Evolutionary conservation across 2,888 invertebrate species (phyloP).

Genomic region (Quadroppia sp.): DNA sequence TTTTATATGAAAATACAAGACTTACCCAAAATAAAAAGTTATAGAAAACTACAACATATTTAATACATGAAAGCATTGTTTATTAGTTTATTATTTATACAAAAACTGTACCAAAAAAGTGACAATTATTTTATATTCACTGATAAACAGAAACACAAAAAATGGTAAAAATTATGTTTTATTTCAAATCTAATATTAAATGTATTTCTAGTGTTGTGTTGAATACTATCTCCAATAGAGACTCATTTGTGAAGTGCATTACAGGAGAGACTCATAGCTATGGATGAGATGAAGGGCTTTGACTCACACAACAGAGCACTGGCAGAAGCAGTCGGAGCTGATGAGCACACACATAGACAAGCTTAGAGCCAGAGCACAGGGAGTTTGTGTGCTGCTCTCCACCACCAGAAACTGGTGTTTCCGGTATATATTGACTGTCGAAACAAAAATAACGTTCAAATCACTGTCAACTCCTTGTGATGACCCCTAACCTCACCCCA

Average conservation of each 20-base stretch:
- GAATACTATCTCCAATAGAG: not conserved
- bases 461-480: no score
- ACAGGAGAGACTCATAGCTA: not conserved
- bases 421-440: not conserved
- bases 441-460: no score
- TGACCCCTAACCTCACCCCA: no score
- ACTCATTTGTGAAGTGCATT: constrained; percentile 25
- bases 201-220: not conserved
- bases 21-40: constrained; percentile 72
- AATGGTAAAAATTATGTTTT: no score
- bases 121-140: not conserved
- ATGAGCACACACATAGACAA: not conserved
- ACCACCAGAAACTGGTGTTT: constrained; percentile 13
- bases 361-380: not conserved
- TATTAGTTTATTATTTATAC: not conserved
- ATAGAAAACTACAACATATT: constrained; percentile 62
- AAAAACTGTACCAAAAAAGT: not conserved
- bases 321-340: no score
- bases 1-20: constrained; percentile 43
- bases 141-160: not conserved
- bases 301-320: constrained; percentile 7
- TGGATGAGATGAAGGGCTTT: constrained; percentile 24
- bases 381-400: not conserved
- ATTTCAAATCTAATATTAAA: not conserved
- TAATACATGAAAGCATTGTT: constrained; percentile 43